Conservation (phyloP, 2,113 vertebrate genomes). For the human region DNA sequence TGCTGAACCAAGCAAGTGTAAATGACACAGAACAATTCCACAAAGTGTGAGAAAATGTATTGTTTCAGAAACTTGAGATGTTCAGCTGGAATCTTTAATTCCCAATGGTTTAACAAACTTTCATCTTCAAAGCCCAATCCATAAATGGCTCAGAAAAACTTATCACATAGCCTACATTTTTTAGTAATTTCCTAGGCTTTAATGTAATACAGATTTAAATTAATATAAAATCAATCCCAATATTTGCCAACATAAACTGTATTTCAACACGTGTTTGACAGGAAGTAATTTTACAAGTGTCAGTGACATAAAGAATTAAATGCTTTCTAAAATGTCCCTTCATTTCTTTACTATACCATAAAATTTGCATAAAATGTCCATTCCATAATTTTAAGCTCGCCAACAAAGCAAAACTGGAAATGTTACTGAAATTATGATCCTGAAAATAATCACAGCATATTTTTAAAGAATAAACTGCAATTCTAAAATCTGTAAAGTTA, state of each 20-base stretch:
- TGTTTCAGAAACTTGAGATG: constrained; percentile 85
- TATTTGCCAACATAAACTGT: constrained; percentile 76
- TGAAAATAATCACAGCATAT: constrained; percentile 37
- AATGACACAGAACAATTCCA: constrained; percentile 85
- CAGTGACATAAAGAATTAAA: constrained; percentile 47
- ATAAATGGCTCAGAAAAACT: constrained; percentile 67
- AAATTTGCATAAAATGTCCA: constrained; percentile 25
- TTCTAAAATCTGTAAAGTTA: constrained; percentile 38
- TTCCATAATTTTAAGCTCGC: constrained; percentile 9
- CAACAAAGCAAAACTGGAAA: constrained; percentile 51
- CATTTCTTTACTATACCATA: constrained; percentile 37
- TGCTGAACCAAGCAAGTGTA: constrained; percentile 79
- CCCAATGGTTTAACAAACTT: constrained; percentile 81
- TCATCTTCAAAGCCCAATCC: constrained; percentile 72
- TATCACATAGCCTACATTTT: constrained; percentile 75
- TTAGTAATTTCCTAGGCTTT: constrained; percentile 67
- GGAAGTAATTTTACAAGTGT: constrained; percentile 70
- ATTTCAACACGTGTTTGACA: constrained; percentile 71
- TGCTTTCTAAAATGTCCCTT: constrained; percentile 63
- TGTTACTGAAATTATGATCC: constrained; percentile 29
- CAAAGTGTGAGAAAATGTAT: constrained; percentile 85
- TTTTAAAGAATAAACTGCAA: constrained; percentile 39
- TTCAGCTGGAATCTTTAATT: constrained; percentile 84
- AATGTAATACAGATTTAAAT: constrained; percentile 75
- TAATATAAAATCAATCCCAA: constrained; percentile 74